Evolutionary conservation across 2,113 vertebrate genomes (phyloP).

Genomic region (Anthoscopus minutus): DNA sequence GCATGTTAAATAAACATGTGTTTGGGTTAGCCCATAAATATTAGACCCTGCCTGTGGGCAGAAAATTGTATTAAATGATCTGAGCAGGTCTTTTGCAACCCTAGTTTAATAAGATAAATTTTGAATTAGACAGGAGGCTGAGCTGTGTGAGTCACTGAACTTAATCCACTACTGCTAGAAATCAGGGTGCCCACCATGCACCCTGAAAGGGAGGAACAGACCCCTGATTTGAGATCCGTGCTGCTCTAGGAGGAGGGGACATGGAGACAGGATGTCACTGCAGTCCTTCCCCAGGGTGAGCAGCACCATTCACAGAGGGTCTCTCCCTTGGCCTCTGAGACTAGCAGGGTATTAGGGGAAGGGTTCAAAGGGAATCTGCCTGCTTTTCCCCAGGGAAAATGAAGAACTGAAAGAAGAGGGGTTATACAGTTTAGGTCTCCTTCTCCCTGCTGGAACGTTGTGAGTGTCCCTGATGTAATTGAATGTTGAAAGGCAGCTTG

Average conservation of each 20-base stretch:
- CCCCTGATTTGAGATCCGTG: neutral
- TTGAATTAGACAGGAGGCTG: neutral
- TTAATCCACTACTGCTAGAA: neutral
- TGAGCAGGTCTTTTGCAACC: neutral
- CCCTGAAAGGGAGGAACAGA: neutral
- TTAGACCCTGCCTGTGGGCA: neutral
- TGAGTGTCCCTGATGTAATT: neutral
- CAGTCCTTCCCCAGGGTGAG: neutral
- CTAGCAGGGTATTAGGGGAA: neutral
- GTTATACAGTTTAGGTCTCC: neutral
- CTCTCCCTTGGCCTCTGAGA: neutral
- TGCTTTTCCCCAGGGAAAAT: neutral
- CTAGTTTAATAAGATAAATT: neutral
- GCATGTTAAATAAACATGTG: neutral
- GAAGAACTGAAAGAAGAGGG: neutral
- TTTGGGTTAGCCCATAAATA: neutral
- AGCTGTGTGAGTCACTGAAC: neutral
- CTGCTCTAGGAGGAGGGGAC: neutral
- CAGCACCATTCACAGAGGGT: rapidly evolving
- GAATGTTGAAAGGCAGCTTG: neutral
- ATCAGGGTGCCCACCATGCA: rapidly evolving
- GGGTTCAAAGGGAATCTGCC: neutral
- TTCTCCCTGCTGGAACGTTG: neutral
- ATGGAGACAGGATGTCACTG: neutral
- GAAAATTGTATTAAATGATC: neutral